A percentile compares a stretch with the other conserved stretches of the same genome.
These are phyloP conservation scores for Thera obeliscata DNA, from an alignment of 2,888 invertebrate genomes.

Conservation along the genomic window DNA sequence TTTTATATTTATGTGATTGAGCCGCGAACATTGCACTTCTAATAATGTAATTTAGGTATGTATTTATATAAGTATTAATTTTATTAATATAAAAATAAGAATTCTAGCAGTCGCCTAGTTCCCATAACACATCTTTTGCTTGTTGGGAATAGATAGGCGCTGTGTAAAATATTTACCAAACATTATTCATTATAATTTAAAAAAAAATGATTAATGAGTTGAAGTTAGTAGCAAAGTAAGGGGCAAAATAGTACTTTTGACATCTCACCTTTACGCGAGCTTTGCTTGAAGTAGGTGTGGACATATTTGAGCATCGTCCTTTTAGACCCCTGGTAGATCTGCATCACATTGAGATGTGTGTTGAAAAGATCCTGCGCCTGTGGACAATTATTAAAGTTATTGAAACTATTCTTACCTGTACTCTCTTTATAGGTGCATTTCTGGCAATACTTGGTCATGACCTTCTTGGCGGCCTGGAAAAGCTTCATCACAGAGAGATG, in stretches of 20 bases:
- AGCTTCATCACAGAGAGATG: constrained; percentile 93
- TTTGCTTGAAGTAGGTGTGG: constrained; percentile 8
- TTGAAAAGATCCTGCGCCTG: constrained; percentile 13
- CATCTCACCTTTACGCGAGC: constrained; percentile 16
- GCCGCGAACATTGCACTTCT: too few species aligned
- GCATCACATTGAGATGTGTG: constrained; percentile 4
- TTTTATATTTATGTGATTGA: too few species aligned
- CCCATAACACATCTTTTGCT: not conserved
- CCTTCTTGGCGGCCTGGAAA: constrained; percentile 93
- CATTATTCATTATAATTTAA: not conserved
- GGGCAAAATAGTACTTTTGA: not conserved
- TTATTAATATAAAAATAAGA: not conserved
- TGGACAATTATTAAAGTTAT: not conserved
- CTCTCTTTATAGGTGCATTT: constrained; percentile 88
- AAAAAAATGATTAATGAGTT: not conserved
- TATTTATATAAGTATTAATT: too few species aligned
- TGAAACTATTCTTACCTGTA: constrained; percentile 71
- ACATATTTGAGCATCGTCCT: constrained; percentile 4
- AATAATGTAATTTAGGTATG: too few species aligned
- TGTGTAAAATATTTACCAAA: not conserved
- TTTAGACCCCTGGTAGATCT: not conserved
- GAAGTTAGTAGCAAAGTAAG: not conserved
- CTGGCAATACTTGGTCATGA: constrained; percentile 77
- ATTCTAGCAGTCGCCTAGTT: not conserved
- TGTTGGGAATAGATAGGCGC: not conserved